These are phyloP conservation scores for Xyrauchen texanus DNA, from an alignment of 2,113 vertebrate genomes.

Conservation along the genomic window DNA sequence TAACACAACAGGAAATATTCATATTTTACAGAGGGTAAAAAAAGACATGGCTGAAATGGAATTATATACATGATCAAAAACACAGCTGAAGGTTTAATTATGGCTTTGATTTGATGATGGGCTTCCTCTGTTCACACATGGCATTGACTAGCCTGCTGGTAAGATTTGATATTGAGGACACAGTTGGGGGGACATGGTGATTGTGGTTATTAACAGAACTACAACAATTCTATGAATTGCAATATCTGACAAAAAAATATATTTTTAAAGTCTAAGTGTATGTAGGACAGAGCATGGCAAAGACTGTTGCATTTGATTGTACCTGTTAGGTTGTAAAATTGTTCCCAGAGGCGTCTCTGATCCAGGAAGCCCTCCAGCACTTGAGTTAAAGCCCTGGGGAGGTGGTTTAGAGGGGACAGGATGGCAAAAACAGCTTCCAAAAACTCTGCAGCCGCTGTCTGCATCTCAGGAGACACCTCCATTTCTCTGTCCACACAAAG, in stretches of 20 bases:
- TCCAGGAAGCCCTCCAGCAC: slow-evolving; percentile 86
- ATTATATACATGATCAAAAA: slow-evolving; percentile 53
- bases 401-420: slow-evolving; percentile 76
- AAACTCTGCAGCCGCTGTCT: slow-evolving; percentile 57
- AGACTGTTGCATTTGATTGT: slow-evolving; percentile 42
- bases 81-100: slow-evolving; percentile 55
- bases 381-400: slow-evolving; percentile 81
- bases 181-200: slow-evolving; percentile 1
- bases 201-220: not conserved
- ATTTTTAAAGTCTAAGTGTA: not conserved
- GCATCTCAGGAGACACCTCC: slow-evolving; percentile 55
- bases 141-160: slow-evolving; percentile 33
- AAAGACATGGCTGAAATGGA: slow-evolving; percentile 40
- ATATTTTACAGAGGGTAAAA: slow-evolving; percentile 40
- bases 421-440: slow-evolving; percentile 81
- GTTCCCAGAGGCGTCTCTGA: slow-evolving; percentile 82
- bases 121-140: slow-evolving; percentile 26
- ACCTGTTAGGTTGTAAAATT: slow-evolving; percentile 85
- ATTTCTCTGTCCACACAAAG: slow-evolving; percentile 60
- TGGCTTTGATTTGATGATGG: slow-evolving; percentile 51
- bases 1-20: slow-evolving; percentile 53
- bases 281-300: not conserved
- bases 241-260: not conserved
- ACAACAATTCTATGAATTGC: not conserved
- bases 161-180: slow-evolving; percentile 35